Percentiles rank a stretch among this genome's conserved stretches.
These are phyloP conservation scores for Augochlora pura DNA, from an alignment of 1,140 invertebrate genomes.

Conservation along the genomic window DNA sequence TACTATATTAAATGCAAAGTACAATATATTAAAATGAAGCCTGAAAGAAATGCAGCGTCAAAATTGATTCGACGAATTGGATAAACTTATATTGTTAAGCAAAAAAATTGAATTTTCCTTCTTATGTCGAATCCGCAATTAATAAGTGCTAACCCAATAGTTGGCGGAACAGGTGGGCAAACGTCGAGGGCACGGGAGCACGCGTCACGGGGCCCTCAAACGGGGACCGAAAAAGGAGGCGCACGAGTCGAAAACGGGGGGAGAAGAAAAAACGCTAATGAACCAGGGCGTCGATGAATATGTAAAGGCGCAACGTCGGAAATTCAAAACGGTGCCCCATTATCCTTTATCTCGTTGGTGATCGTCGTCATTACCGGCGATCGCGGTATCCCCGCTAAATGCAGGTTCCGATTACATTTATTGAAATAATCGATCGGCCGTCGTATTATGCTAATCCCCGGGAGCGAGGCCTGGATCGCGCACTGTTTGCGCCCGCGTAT, in stretches of 20 bases:
- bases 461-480: not conserved
- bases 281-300: constrained; percentile 31
- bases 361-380: constrained; percentile 32
- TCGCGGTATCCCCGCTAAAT: constrained; percentile 39
- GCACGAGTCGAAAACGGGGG: not conserved
- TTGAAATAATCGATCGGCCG: constrained; percentile 54
- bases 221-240: not conserved
- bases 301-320: constrained; percentile 15
- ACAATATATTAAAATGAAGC: no score
- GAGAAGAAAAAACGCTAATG: constrained; percentile 28
- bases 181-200: not conserved
- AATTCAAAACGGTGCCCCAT: constrained; percentile 27
- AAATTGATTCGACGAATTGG: no score
- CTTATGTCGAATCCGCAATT: no score
- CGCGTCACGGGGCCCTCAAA: constrained; percentile 18
- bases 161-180: no score
- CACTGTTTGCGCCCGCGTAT: constrained; percentile 19
- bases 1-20: no score
- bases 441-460: constrained; percentile 43
- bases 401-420: constrained; percentile 54
- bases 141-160: no score
- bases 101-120: no score
- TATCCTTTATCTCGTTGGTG: constrained; percentile 10
- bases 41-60: no score
- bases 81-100: no score